phyloP scores from a whole-genome alignment of 2,113 vertebrate genomes.

The Dicerorhinus sumatrensis region DNA sequence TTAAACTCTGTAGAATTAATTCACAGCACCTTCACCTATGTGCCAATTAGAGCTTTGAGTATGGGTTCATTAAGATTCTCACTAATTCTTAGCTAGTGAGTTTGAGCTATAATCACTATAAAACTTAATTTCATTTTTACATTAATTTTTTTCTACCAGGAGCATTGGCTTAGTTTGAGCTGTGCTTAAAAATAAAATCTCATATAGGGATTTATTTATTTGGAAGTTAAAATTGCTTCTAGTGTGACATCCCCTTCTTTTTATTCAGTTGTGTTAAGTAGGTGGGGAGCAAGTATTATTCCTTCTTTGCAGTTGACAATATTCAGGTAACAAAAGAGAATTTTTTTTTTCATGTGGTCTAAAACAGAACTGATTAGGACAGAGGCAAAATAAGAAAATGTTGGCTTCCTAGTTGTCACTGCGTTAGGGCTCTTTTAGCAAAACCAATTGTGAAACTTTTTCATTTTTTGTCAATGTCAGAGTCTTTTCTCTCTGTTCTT shows the following conservation, averaged over 20 bases:
- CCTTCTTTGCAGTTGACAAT: background rate
- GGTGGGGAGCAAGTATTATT: background rate
- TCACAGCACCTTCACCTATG: background rate
- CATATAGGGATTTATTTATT: background rate
- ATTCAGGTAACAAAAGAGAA: slow-evolving; percentile 27
- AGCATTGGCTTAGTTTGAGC: background rate
- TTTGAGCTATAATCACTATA: background rate
- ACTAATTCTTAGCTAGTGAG: background rate
- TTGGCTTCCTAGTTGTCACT: background rate
- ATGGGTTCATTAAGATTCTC: background rate
- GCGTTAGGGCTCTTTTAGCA: background rate
- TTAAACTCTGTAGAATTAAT: background rate
- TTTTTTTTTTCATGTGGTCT: background rate
- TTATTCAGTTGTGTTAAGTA: background rate
- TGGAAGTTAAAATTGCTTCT: slow-evolving; percentile 15
- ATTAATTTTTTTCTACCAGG: background rate
- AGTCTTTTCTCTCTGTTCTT: background rate
- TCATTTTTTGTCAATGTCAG: background rate
- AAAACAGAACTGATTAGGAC: background rate
- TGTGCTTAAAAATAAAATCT: slow-evolving; percentile 43
- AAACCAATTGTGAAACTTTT: background rate
- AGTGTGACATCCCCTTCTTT: background rate
- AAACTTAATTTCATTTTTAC: slow-evolving; percentile 44
- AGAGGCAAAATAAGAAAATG: background rate
- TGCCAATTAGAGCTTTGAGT: background rate